A percentile compares a stretch with the other conserved stretches of the same genome.
Conservation (phyloP, 2,888 invertebrate species). For the Sycophila texana region DNA sequence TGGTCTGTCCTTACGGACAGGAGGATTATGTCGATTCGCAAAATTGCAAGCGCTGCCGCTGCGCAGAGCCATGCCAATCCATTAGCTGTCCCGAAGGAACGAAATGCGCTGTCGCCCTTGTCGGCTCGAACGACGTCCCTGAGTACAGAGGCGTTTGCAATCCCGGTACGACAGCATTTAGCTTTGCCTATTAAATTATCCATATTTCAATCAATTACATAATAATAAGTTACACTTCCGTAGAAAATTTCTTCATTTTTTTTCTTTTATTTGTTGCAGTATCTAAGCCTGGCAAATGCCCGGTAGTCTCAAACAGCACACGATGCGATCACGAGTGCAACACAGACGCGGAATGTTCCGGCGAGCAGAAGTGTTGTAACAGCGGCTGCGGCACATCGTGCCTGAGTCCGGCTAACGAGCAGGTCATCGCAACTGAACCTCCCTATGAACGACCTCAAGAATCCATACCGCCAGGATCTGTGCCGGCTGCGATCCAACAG, state of each 20-base stretch:
- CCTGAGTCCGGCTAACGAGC: constrained; percentile 77
- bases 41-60: constrained; percentile 85
- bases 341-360: constrained; percentile 88
- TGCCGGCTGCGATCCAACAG: constrained; percentile 68
- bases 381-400: constrained; percentile 88
- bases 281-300: constrained; percentile 84
- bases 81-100: constrained; percentile 80
- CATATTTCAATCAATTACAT: too few species aligned
- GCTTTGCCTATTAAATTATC: background rate
- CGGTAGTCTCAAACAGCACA: constrained; percentile 76
- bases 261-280: constrained; percentile 73
- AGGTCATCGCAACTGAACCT: constrained; percentile 72
- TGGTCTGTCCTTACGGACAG: constrained; percentile 85
- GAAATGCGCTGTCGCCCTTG: constrained; percentile 81
- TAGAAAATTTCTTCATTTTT: constrained; percentile 23
- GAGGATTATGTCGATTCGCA: constrained; percentile 79
- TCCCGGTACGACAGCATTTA: constrained; percentile 75
- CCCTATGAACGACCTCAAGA: constrained; percentile 62
- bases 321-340: constrained; percentile 84
- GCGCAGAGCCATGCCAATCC: constrained; percentile 85
- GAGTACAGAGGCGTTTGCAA: constrained; percentile 82
- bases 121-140: constrained; percentile 69
- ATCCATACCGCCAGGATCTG: constrained; percentile 76
- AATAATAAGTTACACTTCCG: too few species aligned
- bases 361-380: constrained; percentile 87